Conservation (phyloP, 2,888 invertebrate genomes). For the Dasypogon diadema region DNA sequence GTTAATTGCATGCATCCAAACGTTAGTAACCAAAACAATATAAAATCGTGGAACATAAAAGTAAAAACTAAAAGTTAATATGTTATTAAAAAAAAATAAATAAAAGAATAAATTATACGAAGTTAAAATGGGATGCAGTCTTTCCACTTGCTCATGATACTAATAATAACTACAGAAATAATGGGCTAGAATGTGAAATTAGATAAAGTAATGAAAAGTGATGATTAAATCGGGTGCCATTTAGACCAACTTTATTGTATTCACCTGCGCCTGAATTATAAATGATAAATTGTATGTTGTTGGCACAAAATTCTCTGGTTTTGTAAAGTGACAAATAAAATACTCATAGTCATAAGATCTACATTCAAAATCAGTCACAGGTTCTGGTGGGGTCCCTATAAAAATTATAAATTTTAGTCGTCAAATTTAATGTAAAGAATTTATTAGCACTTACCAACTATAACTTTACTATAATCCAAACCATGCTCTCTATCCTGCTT, state of each 20-base stretch:
- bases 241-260: too few species aligned
- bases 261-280: slow-evolving; percentile 56
- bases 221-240: too few species aligned
- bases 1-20: neutral
- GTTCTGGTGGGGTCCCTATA: slow-evolving; percentile 72
- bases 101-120: neutral
- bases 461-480: slow-evolving; percentile 36
- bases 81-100: neutral
- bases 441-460: slow-evolving; percentile 52
- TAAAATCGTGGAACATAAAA: neutral
- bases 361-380: slow-evolving; percentile 79
- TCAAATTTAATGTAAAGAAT: neutral
- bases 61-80: neutral
- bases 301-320: slow-evolving; percentile 70
- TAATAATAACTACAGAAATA: too few species aligned
- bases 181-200: too few species aligned
- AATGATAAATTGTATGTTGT: slow-evolving; percentile 72
- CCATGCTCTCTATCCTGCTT: slow-evolving; percentile 49
- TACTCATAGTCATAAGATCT: slow-evolving; percentile 79
- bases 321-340: slow-evolving; percentile 81
- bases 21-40: neutral
- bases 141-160: too few species aligned
- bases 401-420: neutral
- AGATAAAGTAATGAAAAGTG: too few species aligned
- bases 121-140: neutral